Conservation (phyloP, 2,888 invertebrate species). For the Drosophila mercatorum region DNA sequence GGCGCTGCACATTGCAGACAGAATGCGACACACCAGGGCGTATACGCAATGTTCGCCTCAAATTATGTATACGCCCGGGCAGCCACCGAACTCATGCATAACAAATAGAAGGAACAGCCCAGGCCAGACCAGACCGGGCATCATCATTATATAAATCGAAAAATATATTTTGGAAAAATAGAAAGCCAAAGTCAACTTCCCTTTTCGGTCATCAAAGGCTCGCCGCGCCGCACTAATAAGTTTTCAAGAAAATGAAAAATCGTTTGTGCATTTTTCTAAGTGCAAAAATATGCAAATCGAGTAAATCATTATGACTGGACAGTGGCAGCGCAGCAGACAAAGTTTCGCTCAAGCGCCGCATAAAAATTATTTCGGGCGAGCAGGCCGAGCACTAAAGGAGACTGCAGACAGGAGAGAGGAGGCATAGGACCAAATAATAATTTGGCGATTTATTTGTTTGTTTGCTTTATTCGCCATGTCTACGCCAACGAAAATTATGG, state of each 20-base stretch:
- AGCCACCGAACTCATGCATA: conserved; percentile 55
- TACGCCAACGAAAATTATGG: conserved; percentile 72
- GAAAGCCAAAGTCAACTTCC: conserved; percentile 21
- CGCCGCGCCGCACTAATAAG: conserved; percentile 75
- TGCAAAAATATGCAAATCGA: conserved; percentile 83
- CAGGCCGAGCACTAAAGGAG: conserved; percentile 21
- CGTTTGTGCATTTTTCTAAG: conserved; percentile 81
- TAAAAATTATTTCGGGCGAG: conserved; percentile 36
- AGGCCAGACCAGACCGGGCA: conserved; percentile 1
- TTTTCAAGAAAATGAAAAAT: conserved; percentile 82
- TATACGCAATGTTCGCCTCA: conserved; percentile 50
- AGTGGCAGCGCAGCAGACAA: conserved; percentile 60
- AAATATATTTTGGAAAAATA: conserved; percentile 24
- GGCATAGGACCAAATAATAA: conserved; percentile 60
- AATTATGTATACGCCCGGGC: conserved; percentile 41
- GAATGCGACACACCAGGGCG: conserved; percentile 56
- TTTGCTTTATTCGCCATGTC: conserved; percentile 71
- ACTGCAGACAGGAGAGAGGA: not conserved
- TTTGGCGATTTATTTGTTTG: conserved; percentile 77
- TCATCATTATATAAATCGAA: conserved; percentile 41
- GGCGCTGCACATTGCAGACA: conserved; percentile 82
- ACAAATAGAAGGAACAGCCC: conserved; percentile 62
- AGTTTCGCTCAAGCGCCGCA: conserved; percentile 60
- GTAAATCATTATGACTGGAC: conserved; percentile 80
- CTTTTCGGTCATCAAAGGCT: conserved; percentile 61